Conservation (phyloP, 2,113 vertebrate genomes). For the Chionis minor region DNA sequence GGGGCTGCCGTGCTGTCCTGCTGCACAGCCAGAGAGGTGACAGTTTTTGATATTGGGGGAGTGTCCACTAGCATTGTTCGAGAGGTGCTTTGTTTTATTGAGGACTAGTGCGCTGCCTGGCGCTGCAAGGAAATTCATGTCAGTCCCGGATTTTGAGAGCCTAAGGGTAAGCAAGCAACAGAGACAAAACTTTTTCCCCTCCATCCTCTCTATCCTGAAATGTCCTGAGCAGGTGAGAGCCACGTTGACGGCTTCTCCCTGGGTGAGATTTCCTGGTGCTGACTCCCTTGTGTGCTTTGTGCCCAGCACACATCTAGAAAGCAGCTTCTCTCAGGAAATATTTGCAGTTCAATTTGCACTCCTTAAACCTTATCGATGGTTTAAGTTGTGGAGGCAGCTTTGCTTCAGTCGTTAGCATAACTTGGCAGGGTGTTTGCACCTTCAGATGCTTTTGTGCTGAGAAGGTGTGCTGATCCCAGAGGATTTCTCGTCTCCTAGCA, state of each 20-base stretch:
- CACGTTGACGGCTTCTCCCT: background rate
- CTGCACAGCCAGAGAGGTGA: background rate
- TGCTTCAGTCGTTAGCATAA: background rate
- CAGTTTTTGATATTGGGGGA: accelerated
- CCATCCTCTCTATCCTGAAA: background rate
- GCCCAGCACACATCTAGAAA: background rate
- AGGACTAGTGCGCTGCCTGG: background rate
- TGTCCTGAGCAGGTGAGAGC: background rate
- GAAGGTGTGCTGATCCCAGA: background rate
- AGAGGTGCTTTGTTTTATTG: background rate
- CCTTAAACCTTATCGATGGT: background rate
- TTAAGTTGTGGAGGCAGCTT: background rate
- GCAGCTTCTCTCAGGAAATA: background rate
- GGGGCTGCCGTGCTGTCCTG: accelerated
- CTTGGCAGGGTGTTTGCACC: accelerated
- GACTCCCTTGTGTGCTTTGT: background rate
- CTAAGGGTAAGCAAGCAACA: background rate
- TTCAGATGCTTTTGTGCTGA: background rate
- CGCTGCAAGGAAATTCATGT: background rate
- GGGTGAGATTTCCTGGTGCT: background rate
- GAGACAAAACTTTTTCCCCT: background rate
- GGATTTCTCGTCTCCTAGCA: background rate
- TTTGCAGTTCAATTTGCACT: background rate
- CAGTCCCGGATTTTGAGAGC: background rate
- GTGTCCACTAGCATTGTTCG: accelerated